phyloP scores from a whole-genome alignment of 2,888 invertebrate species.

The Microctonus hyperodae region DNA sequence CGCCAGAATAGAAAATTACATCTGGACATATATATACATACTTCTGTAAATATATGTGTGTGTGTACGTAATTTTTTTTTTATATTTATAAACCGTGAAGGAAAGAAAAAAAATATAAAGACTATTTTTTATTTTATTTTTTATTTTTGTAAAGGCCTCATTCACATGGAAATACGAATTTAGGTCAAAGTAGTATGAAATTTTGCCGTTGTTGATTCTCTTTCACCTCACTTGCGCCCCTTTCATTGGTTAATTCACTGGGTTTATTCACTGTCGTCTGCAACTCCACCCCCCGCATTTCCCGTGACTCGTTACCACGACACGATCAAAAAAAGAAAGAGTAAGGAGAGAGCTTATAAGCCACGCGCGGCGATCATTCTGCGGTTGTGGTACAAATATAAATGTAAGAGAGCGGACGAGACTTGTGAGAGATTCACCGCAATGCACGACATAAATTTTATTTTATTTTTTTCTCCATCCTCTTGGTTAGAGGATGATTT shows the following conservation, averaged over 20 bases:
- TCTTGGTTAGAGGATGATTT: background rate
- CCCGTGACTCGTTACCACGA: conserved; percentile 13
- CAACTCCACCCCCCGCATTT: background rate
- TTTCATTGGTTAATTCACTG: background rate
- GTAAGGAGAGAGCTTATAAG: background rate
- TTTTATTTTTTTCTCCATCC: background rate
- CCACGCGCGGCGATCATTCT: conserved; percentile 18
- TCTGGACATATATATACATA: background rate
- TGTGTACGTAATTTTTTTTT: background rate
- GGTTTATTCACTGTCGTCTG: background rate
- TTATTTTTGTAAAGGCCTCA: background rate
- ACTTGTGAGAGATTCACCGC: conserved; percentile 14
- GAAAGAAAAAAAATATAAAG: background rate
- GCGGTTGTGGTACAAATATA: conserved; percentile 13
- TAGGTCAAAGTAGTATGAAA: background rate
- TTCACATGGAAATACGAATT: background rate
- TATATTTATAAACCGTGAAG: background rate
- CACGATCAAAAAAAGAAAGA: background rate
- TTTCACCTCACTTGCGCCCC: background rate
- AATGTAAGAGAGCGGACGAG: background rate
- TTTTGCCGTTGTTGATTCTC: background rate
- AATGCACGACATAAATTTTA: conserved; percentile 6
- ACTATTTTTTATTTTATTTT: background rate
- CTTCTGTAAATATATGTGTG: background rate
- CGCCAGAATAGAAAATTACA: background rate